phyloP scores from a whole-genome alignment of 2,888 invertebrate genomes.

The Agrochola circellaris region DNA sequence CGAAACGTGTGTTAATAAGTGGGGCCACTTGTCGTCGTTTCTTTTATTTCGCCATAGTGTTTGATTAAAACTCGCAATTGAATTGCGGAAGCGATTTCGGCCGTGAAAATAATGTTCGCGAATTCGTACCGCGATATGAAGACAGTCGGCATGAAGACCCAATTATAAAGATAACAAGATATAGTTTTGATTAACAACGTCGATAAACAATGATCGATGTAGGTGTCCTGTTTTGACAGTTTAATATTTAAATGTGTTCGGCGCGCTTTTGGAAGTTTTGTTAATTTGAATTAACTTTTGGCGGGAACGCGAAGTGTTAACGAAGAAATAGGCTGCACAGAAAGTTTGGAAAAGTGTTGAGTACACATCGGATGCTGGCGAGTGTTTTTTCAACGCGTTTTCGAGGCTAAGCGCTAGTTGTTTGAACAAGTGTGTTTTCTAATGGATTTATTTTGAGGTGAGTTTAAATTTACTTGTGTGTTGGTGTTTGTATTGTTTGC shows the following conservation, averaged over 20 bases:
- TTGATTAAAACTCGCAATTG: constrained; percentile 81
- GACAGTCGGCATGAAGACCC: constrained; percentile 75
- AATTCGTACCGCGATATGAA: constrained; percentile 73
- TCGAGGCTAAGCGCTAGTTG: constrained; percentile 91
- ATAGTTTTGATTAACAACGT: constrained; percentile 72
- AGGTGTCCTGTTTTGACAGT: constrained; percentile 68
- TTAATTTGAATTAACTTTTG: constrained; percentile 76
- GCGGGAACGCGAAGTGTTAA: constrained; percentile 83
- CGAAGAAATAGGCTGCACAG: constrained; percentile 82
- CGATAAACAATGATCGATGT: constrained; percentile 64
- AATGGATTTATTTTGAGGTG: constrained; percentile 91
- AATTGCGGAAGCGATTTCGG: constrained; percentile 84
- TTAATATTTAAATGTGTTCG: constrained; percentile 66
- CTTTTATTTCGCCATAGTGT: constrained; percentile 84
- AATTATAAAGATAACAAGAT: constrained; percentile 75
- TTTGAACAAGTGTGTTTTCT: constrained; percentile 91
- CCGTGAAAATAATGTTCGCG: constrained; percentile 77
- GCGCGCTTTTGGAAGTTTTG: constrained; percentile 70
- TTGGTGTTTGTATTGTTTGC: constrained; percentile 90
- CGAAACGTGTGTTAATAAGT: constrained; percentile 89
- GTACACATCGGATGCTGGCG: constrained; percentile 86
- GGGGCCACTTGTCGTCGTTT: constrained; percentile 84
- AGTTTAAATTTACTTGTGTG: constrained; percentile 91
- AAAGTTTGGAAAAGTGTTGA: constrained; percentile 90
- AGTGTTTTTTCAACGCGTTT: constrained; percentile 91